Base-by-base conservation (phyloP, 2,797 vertebrate genomes). In the Knipowitschia caucasica region DNA sequence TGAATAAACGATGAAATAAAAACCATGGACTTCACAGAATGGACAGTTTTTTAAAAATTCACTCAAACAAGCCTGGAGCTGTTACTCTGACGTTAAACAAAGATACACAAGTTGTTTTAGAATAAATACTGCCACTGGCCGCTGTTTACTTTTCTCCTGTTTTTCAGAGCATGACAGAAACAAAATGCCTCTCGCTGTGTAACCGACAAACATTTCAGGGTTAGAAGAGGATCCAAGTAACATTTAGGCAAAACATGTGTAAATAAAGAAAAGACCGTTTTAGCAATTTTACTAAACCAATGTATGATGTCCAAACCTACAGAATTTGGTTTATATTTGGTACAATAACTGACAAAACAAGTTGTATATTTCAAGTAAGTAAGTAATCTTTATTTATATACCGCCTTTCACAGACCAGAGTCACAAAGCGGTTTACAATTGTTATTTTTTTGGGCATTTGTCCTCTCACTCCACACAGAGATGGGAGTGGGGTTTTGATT, bases 31-130 rank as follows among this genome's bases (percentile, higher is more conserved):
- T n/a, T n/a, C n/a, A n/a, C n/a, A n/a, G n/a, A n/a, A n/a, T n/a
- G n/a, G n/a, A n/a, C n/a, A n/a, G n/a, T n/a, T n/a, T n/a, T n/a
- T n/a, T n/a, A 15, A 33, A 69, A 61, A 58, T 50, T 69, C 56
- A 56, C 63, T 59, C 29, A 1, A 62, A 4, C 21, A 31, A 73
- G 46, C 52, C 61, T 56, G 55, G 49, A 63, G 68, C 47, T 23
- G 62, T 59, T 59, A 43, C 21, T 1, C 36, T 20, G 29, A 62
- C 46, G 17, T 18, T 8, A 38, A n/a, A n/a, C n/a, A n/a, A n/a
- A n/a, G n/a, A n/a, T n/a, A n/a, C n/a, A n/a, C 7, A 38, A 1
- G 35, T 9, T 4, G 35, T 18, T 38, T 38, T 38, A 38, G 39
- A 44, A 62, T 57, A 35, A 62, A 50, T 70, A 55, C 23, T 4